Evolutionary conservation across 2,797 vertebrate species (phyloP).

Genomic region (Lepus oiostolus): DNA sequence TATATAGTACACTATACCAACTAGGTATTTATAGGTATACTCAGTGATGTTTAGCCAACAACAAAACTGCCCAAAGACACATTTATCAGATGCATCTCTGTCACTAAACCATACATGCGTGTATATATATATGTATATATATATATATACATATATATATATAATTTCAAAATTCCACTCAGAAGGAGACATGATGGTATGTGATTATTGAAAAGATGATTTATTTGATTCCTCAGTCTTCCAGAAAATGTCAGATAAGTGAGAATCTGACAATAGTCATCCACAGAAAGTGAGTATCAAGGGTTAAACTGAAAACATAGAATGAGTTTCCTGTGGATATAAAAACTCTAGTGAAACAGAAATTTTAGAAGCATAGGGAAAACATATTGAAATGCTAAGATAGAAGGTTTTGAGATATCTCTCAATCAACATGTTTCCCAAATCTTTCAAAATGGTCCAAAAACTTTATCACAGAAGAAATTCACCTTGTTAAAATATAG

Average conservation of each 20-base stretch:
- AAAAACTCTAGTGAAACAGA: background rate
- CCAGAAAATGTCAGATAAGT: background rate
- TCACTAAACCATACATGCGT: background rate
- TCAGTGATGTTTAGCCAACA: background rate
- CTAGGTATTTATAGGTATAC: too few relatives aligned
- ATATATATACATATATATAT: background rate
- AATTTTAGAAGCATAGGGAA: background rate
- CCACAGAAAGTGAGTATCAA: background rate
- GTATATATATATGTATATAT: background rate
- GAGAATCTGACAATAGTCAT: background rate
- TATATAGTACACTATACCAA: background rate
- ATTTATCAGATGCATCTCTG: background rate
- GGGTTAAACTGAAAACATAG: background rate
- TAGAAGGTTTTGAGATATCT: background rate
- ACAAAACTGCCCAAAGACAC: background rate
- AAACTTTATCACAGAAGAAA: background rate
- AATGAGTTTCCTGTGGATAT: background rate
- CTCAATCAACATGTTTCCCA: background rate
- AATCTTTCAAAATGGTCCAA: background rate
- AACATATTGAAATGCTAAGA: background rate
- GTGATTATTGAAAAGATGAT: background rate
- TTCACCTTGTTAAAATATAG: background rate
- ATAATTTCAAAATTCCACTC: slow-evolving; percentile 9
- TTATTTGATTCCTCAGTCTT: background rate
- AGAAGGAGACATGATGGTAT: background rate